phyloP scores from a whole-genome alignment of 2,113 vertebrate genomes.

The Poeciliopsis turrubarensis region DNA sequence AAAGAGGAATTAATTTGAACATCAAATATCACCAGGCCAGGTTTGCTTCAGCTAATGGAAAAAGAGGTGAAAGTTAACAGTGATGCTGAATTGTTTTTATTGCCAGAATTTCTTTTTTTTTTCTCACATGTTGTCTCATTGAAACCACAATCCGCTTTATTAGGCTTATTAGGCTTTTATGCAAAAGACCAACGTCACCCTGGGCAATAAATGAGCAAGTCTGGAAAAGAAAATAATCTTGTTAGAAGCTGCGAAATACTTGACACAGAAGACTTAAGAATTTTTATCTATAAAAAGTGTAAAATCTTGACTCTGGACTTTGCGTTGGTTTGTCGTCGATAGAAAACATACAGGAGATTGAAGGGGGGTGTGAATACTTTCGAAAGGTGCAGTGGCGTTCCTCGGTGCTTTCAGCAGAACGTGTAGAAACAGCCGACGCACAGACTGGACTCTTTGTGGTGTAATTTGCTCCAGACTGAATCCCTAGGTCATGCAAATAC shows the following conservation, averaged over 20 bases:
- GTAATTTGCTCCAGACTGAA: conserved; percentile 41
- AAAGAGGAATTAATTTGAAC: conserved; percentile 5
- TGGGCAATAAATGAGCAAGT: background rate
- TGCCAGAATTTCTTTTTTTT: background rate
- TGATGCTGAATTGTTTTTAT: background rate
- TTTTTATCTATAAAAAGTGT: background rate
- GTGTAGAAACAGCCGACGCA: conserved; percentile 25
- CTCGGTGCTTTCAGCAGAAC: conserved; percentile 17
- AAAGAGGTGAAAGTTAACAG: background rate
- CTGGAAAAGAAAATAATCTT: background rate
- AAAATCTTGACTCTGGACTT: background rate
- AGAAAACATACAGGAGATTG: background rate
- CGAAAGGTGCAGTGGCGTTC: conserved; percentile 4
- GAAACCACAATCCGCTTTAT: background rate
- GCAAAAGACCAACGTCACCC: background rate
- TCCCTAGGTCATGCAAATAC: conserved; percentile 41
- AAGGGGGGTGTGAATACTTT: background rate
- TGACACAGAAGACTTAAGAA: background rate
- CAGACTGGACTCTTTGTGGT: conserved; percentile 14
- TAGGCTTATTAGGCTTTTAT: background rate
- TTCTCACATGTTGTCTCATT: background rate
- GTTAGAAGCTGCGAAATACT: background rate
- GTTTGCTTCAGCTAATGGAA: conserved; percentile 1
- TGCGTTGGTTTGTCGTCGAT: background rate
- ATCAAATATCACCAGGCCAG: background rate